Conservation (phyloP, 2,888 invertebrate species). For the Thymelicus lineola region DNA sequence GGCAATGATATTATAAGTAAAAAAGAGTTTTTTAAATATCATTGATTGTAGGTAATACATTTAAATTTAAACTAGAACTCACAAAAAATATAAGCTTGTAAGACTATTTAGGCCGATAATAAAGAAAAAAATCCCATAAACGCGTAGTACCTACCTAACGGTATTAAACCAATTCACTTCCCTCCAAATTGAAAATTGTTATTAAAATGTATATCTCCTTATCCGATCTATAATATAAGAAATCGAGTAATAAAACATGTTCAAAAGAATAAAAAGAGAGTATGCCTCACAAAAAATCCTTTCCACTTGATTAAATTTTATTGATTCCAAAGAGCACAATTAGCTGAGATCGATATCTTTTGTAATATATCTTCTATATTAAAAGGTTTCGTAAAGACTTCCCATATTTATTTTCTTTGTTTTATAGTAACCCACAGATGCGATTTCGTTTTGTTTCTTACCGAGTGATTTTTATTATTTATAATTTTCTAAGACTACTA, state of each 20-base stretch:
- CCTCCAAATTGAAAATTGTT: slow-evolving; percentile 36
- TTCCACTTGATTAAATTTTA: slow-evolving; percentile 69
- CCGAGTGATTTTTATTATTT: no score
- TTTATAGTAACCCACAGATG: neutral
- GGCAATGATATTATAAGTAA: no score
- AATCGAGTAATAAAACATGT: slow-evolving; percentile 42
- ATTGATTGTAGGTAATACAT: no score
- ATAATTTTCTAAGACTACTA: no score
- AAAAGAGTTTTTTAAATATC: no score
- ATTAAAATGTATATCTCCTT: slow-evolving; percentile 51
- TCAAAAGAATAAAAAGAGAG: slow-evolving; percentile 14
- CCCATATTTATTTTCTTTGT: neutral
- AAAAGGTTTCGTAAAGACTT: slow-evolving; percentile 2
- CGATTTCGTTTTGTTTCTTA: neutral
- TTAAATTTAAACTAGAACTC: no score
- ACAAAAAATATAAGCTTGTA: no score
- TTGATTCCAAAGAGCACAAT: slow-evolving; percentile 61
- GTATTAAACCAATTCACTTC: slow-evolving; percentile 7
- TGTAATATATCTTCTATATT: slow-evolving; percentile 43
- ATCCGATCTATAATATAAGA: slow-evolving; percentile 59
- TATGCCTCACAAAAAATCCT: slow-evolving; percentile 48
- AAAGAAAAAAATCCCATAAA: no score
- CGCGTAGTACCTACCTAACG: neutral
- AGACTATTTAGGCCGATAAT: no score
- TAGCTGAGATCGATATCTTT: slow-evolving; percentile 54